Conservation (phyloP, 2,888 invertebrate species). For the Caenorhabditis sulstoni region DNA sequence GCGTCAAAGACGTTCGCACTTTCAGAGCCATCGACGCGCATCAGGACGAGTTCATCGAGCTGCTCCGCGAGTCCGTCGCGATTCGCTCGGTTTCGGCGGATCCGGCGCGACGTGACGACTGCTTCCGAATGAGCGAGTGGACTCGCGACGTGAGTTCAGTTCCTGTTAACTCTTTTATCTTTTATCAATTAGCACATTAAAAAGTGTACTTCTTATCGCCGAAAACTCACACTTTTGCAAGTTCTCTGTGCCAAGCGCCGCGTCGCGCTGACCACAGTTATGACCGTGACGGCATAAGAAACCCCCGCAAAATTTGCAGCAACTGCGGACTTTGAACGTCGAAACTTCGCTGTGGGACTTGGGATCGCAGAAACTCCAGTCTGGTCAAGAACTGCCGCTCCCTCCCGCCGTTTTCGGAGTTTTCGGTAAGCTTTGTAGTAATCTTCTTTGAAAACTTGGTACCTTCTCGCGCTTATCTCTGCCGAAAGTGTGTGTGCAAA, state of each 20-base stretch:
- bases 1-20: not conserved
- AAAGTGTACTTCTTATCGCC: conserved; percentile 42
- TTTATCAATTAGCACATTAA: not conserved
- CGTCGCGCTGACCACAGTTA: too few relatives aligned
- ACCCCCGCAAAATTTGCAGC: conserved; percentile 57
- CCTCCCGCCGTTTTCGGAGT: conserved; percentile 77
- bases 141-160: conserved; percentile 70
- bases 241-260: too few relatives aligned
- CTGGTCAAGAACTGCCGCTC: conserved; percentile 62
- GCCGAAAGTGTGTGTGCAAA: conserved; percentile 27
- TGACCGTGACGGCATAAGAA: conserved; percentile 8
- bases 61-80: conserved; percentile 90
- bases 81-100: conserved; percentile 96
- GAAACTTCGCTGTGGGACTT: conserved; percentile 71
- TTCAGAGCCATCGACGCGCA: conserved; percentile 88
- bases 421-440: conserved; percentile 83
- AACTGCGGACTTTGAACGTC: conserved; percentile 70
- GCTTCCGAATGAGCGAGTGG: conserved; percentile 91
- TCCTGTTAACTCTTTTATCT: conserved; percentile 7
- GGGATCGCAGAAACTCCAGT: conserved; percentile 68
- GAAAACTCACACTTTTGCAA: not conserved
- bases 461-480: conserved; percentile 38
- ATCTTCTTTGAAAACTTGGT: conserved; percentile 28
- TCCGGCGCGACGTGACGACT: conserved; percentile 88
- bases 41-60: conserved; percentile 87